phyloP scores from a whole-genome alignment of 2,797 vertebrate species.

The Anisognathus igniventris region DNA sequence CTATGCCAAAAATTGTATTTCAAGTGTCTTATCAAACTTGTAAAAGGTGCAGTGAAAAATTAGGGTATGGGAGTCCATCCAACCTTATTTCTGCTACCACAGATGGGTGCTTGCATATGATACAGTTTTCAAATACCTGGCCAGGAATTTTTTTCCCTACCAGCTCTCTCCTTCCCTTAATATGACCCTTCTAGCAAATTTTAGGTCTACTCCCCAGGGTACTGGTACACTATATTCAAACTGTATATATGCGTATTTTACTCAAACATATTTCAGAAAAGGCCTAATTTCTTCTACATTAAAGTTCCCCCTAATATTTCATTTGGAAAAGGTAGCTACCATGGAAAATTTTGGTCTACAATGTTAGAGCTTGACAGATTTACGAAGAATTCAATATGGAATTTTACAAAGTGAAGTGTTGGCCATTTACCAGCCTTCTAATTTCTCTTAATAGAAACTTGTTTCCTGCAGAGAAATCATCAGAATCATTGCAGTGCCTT shows the following conservation, averaged over 20 bases:
- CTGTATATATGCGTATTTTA: not conserved
- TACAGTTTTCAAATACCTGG: not conserved
- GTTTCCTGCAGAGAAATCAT: not conserved
- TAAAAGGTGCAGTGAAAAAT: not conserved
- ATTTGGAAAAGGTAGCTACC: not conserved
- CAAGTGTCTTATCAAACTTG: not conserved
- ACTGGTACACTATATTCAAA: not conserved
- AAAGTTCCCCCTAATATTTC: not conserved
- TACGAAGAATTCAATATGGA: not conserved
- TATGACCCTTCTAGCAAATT: not conserved
- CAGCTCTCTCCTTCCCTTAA: not conserved
- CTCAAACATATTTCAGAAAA: not conserved
- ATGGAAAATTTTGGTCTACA: not conserved
- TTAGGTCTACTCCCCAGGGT: not conserved
- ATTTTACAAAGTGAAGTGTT: not conserved
- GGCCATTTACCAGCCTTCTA: not conserved
- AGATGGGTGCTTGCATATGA: not conserved
- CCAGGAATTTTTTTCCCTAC: not conserved
- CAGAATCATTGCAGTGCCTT: not conserved
- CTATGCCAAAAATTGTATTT: not conserved
- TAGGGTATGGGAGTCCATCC: not conserved
- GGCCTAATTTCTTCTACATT: not conserved
- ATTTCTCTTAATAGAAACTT: not conserved
- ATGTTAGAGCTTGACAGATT: not conserved
- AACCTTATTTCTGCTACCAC: not conserved